Base-by-base conservation (phyloP, 2,113 vertebrate genomes). In the Oreocharis arfaki region DNA sequence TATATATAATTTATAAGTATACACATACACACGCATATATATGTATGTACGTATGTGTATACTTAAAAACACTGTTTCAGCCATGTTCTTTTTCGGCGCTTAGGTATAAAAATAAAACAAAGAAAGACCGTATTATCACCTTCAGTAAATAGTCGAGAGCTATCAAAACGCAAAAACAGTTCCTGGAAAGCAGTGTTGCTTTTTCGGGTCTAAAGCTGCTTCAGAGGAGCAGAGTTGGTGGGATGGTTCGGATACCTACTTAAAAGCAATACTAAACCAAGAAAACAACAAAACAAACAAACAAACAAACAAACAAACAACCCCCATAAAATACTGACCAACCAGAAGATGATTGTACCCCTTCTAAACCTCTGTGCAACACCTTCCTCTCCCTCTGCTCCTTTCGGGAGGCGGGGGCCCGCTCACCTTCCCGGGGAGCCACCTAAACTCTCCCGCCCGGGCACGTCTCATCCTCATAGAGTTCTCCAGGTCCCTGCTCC, bases 21-120 rank as follows among this genome's bases (percentile, higher is more conserved):
- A 11, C 21, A 13, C 17, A 35, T 42, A 42, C 24, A 55, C 11
- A 23, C 1, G 0, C 1, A 3, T 18, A 1, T 5, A 7, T 21
- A 7, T 33, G 7, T 7, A 47, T 32, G 19, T 39, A 11, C 22
- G 1, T 30, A 22, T 21, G 11, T 6, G 17, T 27, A 49, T 16
- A 46, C 15, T 60, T 46, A 49, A 82, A 82, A 69, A 17, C 3
- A 24, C 1, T 4, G 33, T 71, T 76, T 37, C 59, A 74, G 10
- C 12, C 39, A 56, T 17, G 2, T 35, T 90, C 19, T 5, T 6
- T 44, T 76, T 35, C 52, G 10, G 24, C 39, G 10, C 42, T 82
- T n/a, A 52, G 7, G 27, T 44, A 21, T 32, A 60, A 81, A 82
- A 79, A 53, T 11, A 57, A 60, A 75, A 2, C 9, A 41, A 67